Conservation (phyloP, 2,888 invertebrate species). For the Tachina fera region DNA sequence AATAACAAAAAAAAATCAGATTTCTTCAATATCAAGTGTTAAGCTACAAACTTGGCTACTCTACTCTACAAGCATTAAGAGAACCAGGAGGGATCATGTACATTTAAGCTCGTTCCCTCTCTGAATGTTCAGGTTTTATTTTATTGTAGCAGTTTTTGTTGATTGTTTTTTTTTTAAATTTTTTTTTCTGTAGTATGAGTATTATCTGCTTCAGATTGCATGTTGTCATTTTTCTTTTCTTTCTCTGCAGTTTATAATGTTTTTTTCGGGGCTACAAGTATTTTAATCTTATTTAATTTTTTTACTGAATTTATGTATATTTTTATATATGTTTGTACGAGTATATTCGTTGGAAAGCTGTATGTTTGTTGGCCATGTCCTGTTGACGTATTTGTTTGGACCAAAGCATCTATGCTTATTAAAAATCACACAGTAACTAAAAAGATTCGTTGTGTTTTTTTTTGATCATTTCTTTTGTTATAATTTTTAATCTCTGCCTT, state of each 20-base stretch:
- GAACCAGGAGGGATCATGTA: conserved; percentile 36
- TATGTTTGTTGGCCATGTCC: conserved; percentile 35
- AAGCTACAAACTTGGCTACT: conserved; percentile 38
- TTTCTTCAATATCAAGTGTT: conserved; percentile 51
- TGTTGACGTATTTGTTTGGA: conserved; percentile 63
- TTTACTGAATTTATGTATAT: conserved; percentile 33
- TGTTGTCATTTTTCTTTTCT: conserved; percentile 73
- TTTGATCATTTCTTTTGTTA: conserved; percentile 4
- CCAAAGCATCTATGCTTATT: conserved; percentile 51
- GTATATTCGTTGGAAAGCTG: conserved; percentile 36
- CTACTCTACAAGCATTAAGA: conserved; percentile 33
- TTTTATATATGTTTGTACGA: conserved; percentile 11
- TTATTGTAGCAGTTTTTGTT: conserved; percentile 22
- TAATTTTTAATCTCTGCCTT: conserved; percentile 63
- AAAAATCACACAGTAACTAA: conserved; percentile 62
- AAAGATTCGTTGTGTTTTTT: conserved; percentile 49
- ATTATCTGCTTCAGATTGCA: conserved; percentile 75
- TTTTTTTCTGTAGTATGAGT: conserved; percentile 42
- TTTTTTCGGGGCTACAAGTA: conserved; percentile 44
- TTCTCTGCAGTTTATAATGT: conserved; percentile 23
- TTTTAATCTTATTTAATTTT: conserved; percentile 70
- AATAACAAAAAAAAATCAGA: conserved; percentile 18
- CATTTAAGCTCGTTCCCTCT: conserved; percentile 56
- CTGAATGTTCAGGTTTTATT: conserved; percentile 6
- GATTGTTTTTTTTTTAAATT: not conserved